A percentile compares a stretch with the other conserved stretches of the same genome.
phyloP scores from a whole-genome alignment of 64 coral and sea anemone genomes.

The Hydrozoanthus tunicans region DNA sequence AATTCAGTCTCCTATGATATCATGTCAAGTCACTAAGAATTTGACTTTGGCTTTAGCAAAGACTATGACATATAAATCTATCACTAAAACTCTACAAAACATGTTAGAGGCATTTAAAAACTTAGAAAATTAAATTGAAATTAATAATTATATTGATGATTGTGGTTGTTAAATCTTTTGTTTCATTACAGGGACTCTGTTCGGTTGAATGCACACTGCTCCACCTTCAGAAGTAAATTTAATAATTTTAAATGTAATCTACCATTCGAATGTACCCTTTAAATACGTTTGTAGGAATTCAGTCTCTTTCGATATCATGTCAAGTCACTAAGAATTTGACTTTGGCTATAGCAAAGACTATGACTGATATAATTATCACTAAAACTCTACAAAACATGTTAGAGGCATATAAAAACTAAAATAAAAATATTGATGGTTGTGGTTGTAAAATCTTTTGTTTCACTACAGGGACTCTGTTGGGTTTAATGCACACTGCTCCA shows the following conservation, averaged over 20 bases:
- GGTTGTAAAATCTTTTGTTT: neutral
- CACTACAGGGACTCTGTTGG: constrained; percentile 78
- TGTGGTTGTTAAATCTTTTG: neutral
- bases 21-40: neutral
- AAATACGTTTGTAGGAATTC: too few species aligned
- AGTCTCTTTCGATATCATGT: too few species aligned
- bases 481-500: constrained; percentile 75
- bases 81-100: too few species aligned
- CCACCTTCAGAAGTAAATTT: constrained; percentile 62
- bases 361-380: neutral
- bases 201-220: constrained; percentile 81
- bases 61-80: neutral
- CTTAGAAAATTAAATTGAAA: too few species aligned
- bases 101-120: too few species aligned
- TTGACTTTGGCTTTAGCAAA: neutral
- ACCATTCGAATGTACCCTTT: too few species aligned
- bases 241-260: constrained; percentile 33
- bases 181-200: constrained; percentile 71
- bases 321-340: neutral
- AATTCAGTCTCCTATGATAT: too few species aligned
- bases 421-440: neutral
- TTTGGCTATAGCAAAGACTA: neutral
- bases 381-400: too few species aligned
- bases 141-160: neutral
- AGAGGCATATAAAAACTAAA: neutral